Percentiles rank a stretch among this genome's conserved stretches.
Conservation (phyloP, 2,113 vertebrate species). For the Lampris incognitus region DNA sequence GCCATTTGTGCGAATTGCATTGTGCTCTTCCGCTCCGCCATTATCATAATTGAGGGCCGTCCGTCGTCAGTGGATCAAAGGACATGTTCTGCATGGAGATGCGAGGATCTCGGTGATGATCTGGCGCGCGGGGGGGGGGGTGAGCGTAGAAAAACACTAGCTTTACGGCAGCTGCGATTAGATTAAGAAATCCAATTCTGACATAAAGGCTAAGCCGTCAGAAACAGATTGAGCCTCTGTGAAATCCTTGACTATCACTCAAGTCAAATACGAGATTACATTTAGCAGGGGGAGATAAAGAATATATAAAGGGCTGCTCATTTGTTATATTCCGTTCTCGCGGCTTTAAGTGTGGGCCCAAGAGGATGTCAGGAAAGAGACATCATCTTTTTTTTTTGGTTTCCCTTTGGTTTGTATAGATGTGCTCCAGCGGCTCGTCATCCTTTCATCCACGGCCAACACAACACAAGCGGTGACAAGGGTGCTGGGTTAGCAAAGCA, state of each 20-base stretch:
- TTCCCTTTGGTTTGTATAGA: slow-evolving; percentile 42
- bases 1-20: slow-evolving; percentile 46
- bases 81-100: slow-evolving; percentile 27
- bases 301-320: slow-evolving; percentile 13
- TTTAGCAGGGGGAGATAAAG: slow-evolving; percentile 41
- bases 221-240: slow-evolving; percentile 69
- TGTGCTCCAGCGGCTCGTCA: slow-evolving; percentile 68
- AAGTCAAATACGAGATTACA: slow-evolving; percentile 75
- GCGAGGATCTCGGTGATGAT: slow-evolving; percentile 25
- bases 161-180: slow-evolving; percentile 52
- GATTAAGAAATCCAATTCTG: slow-evolving; percentile 76
- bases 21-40: slow-evolving; percentile 33
- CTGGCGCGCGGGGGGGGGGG: slow-evolving; percentile 17
- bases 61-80: slow-evolving; percentile 48
- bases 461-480: slow-evolving; percentile 62
- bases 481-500: slow-evolving; percentile 67
- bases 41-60: slow-evolving; percentile 57
- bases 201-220: slow-evolving; percentile 69
- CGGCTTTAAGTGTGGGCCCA: slow-evolving; percentile 48
- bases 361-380: slow-evolving; percentile 66
- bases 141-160: slow-evolving; percentile 27
- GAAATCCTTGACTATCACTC: slow-evolving; percentile 70
- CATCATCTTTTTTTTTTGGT: slow-evolving; percentile 37
- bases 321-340: slow-evolving; percentile 62
- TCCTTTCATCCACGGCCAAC: slow-evolving; percentile 46